phyloP scores from a whole-genome alignment of 2,113 vertebrate genomes.

The Scophthalmus maximus region DNA sequence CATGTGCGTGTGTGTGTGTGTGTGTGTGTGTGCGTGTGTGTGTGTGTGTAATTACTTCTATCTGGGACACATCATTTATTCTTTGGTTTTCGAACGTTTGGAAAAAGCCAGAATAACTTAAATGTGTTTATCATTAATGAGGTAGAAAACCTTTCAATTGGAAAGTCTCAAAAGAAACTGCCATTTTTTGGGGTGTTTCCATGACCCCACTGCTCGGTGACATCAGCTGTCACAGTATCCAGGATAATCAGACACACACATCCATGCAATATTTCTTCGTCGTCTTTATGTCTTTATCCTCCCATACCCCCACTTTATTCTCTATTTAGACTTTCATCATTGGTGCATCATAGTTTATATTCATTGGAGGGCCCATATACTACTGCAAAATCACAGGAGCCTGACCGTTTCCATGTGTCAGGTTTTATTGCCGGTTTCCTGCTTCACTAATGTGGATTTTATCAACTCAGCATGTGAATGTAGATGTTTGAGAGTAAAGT shows the following conservation, averaged over 20 bases:
- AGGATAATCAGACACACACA: constrained; percentile 37
- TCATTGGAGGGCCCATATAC: constrained; percentile 69
- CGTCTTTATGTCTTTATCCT: constrained; percentile 41
- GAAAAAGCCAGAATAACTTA: constrained; percentile 17
- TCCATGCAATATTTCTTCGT: constrained; percentile 31
- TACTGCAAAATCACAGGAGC: constrained; percentile 73
- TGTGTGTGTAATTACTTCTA: constrained; percentile 3
- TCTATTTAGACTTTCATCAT: constrained; percentile 72
- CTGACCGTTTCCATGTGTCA: constrained; percentile 80
- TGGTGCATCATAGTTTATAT: constrained; percentile 66
- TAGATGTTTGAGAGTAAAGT: constrained; percentile 67
- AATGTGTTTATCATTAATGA: constrained; percentile 21
- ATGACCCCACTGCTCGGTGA: constrained; percentile 18
- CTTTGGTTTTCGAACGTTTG: constrained; percentile 23
- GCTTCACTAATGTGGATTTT: constrained; percentile 76
- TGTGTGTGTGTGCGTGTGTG: constrained; percentile 8
- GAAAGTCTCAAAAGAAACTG: not conserved
- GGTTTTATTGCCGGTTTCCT: constrained; percentile 77
- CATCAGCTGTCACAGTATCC: constrained; percentile 35
- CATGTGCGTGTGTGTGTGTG: constrained; percentile 7
- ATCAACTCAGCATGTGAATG: constrained; percentile 78
- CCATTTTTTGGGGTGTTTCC: constrained; percentile 38
- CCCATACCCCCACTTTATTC: constrained; percentile 45
- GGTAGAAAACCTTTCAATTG: constrained; percentile 7
- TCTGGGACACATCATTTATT: constrained; percentile 29